These are phyloP conservation scores for Araneus ventricosus DNA, from an alignment of 1,140 invertebrate species.

Conservation along the genomic window DNA sequence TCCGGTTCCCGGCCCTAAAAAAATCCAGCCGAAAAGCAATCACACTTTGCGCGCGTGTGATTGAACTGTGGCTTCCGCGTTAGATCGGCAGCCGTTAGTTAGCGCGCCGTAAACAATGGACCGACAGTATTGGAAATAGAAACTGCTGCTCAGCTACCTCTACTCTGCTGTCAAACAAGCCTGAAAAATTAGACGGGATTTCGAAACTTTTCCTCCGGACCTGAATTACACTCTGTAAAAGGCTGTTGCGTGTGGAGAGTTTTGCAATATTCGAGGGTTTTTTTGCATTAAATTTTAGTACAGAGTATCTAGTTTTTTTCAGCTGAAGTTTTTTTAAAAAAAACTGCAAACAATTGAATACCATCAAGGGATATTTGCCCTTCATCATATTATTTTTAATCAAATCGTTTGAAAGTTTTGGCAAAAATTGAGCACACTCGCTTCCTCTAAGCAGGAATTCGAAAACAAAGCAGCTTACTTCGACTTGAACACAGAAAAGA, in stretches of 20 bases:
- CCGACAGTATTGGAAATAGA: slow-evolving; percentile 68
- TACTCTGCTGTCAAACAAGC: slow-evolving; percentile 15
- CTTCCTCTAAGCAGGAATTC: too few species aligned
- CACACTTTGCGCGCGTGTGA: slow-evolving; percentile 65
- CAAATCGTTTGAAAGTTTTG: too few species aligned
- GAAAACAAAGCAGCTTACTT: too few species aligned
- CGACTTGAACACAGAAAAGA: too few species aligned
- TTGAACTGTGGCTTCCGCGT: slow-evolving; percentile 63
- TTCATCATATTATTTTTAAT: too few species aligned
- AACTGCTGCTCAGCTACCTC: slow-evolving; percentile 17
- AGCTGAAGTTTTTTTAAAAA: too few species aligned
- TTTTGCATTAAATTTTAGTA: not conserved
- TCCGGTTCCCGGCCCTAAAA: slow-evolving; percentile 26
- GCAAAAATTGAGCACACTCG: too few species aligned
- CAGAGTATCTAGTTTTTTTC: not conserved
- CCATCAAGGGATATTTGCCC: too few species aligned
- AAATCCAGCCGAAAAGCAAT: slow-evolving; percentile 44
- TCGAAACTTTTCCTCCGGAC: slow-evolving; percentile 54
- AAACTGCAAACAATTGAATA: too few species aligned
- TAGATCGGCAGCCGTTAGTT: slow-evolving; percentile 12
- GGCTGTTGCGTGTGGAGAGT: not conserved
- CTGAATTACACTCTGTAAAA: slow-evolving; percentile 16
- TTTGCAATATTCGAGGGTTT: not conserved
- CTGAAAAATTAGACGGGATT: slow-evolving; percentile 36
- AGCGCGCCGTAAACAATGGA: slow-evolving; percentile 40